Evolutionary conservation across 2,797 vertebrate genomes (phyloP).

Genomic region (Phataginus tetradactyla): DNA sequence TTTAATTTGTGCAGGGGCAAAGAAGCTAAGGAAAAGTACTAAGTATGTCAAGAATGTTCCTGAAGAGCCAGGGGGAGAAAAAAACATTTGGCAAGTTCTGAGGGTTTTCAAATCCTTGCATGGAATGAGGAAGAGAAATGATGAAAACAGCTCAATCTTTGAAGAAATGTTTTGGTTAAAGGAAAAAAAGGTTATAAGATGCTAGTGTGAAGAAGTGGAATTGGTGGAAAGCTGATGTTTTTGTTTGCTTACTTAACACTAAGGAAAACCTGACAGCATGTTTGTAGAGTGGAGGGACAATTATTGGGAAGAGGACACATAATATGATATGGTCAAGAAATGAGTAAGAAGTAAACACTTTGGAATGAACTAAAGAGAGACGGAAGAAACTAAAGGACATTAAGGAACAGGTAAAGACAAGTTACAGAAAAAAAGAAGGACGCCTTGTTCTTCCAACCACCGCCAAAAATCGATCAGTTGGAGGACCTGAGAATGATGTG

Average conservation of each 20-base stretch:
- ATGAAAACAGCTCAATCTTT: not conserved
- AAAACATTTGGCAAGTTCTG: not conserved
- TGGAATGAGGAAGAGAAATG: not conserved
- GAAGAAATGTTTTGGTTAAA: not conserved
- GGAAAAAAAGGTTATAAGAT: not conserved
- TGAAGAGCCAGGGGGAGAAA: not conserved
- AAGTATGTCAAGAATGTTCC: not conserved
- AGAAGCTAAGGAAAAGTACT: not conserved
- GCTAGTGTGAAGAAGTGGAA: not conserved
- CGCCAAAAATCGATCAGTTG: not conserved
- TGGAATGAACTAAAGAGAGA: not conserved
- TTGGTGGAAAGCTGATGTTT: not conserved
- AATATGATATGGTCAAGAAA: not conserved
- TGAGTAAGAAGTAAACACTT: not conserved
- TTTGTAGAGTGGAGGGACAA: not conserved
- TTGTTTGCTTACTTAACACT: slow-evolving; percentile 10
- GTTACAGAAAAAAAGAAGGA: not conserved
- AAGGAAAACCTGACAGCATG: not conserved
- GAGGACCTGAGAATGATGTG: not conserved
- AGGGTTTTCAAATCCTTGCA: not conserved
- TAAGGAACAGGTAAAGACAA: not conserved
- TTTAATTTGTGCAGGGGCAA: not conserved
- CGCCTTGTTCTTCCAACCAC: not conserved
- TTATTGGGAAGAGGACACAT: not conserved
- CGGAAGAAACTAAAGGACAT: slow-evolving; percentile 1